Percentiles rank a stretch among this genome's conserved stretches.
Conservation (phyloP, 2,888 invertebrate species). For the Ethmia dodecea region DNA sequence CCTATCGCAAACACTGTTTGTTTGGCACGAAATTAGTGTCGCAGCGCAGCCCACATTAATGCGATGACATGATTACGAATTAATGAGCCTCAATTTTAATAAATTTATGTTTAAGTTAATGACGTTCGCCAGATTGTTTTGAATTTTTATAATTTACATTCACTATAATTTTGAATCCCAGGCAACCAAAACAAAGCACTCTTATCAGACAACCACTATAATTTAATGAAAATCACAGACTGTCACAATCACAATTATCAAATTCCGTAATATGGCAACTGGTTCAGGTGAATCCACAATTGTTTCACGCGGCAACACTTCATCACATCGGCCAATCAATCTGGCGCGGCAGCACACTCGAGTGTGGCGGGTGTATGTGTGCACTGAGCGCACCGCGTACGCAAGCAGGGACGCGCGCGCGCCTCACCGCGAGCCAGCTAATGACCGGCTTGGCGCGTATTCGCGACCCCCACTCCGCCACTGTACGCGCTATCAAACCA, state of each 20-base stretch:
- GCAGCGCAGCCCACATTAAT: slow-evolving; percentile 46
- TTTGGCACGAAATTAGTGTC: slow-evolving; percentile 64
- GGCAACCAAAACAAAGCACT: slow-evolving; percentile 3
- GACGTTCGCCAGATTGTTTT: too few species aligned
- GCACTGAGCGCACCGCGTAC: slow-evolving; percentile 32
- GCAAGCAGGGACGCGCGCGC: slow-evolving; percentile 59
- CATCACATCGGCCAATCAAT: slow-evolving; percentile 36
- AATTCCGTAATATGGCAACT: slow-evolving; percentile 7
- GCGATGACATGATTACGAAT: slow-evolving; percentile 49
- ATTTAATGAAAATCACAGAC: slow-evolving; percentile 1
- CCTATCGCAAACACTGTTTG: slow-evolving; percentile 58
- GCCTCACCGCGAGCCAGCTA: slow-evolving; percentile 62
- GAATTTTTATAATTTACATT: background rate
- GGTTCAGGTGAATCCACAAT: slow-evolving; percentile 13
- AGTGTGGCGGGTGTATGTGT: slow-evolving; percentile 5
- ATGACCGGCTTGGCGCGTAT: slow-evolving; percentile 71
- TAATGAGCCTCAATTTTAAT: slow-evolving; percentile 38
- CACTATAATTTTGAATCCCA: slow-evolving; percentile 3
- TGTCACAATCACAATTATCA: too few species aligned
- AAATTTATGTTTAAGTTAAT: slow-evolving; percentile 1
- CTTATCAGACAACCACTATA: background rate
- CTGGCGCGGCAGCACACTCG: slow-evolving; percentile 21
- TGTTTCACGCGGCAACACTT: slow-evolving; percentile 34
- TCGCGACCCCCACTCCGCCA: slow-evolving; percentile 71
- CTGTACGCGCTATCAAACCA: slow-evolving; percentile 73